These are phyloP conservation scores for Allobates femoralis DNA, from an alignment of 2,797 vertebrate species.

Conservation along the genomic window DNA sequence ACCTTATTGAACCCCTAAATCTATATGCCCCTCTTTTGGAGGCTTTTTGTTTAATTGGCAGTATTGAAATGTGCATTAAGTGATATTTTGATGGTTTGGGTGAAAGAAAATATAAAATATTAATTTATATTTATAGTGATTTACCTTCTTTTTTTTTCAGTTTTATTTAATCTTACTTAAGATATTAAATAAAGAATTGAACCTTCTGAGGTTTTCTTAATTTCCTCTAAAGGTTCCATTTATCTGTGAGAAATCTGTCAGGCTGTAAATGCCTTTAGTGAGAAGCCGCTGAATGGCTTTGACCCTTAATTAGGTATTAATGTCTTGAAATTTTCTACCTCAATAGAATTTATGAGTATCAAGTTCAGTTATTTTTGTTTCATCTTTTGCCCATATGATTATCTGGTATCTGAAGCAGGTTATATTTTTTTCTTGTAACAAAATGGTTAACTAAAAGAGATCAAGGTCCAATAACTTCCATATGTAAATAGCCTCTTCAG, in stretches of 20 bases:
- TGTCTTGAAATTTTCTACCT: background rate
- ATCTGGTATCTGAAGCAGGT: background rate
- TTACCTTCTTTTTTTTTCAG: constrained; percentile 10
- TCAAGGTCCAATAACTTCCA: background rate
- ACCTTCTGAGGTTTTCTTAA: constrained; percentile 59
- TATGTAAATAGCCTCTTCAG: too few relatives aligned
- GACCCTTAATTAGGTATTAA: constrained; percentile 51
- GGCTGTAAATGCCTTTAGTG: constrained; percentile 40
- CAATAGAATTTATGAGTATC: constrained; percentile 33
- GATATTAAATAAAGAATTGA: constrained; percentile 37
- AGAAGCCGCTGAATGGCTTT: constrained; percentile 59
- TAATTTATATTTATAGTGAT: background rate
- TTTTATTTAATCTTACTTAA: constrained; percentile 3
- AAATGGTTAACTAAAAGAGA: background rate
- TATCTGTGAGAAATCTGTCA: constrained; percentile 64
- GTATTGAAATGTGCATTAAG: background rate
- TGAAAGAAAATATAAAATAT: background rate
- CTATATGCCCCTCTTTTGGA: background rate
- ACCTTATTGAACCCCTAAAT: background rate
- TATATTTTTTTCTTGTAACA: background rate
- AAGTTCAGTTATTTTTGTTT: constrained; percentile 24
- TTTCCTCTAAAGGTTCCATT: constrained; percentile 64
- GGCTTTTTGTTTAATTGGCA: background rate
- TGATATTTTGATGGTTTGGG: background rate
- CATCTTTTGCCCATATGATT: background rate